Conservation (phyloP, 2,797 vertebrate species). For the Enteromius thamalakanensis region DNA sequence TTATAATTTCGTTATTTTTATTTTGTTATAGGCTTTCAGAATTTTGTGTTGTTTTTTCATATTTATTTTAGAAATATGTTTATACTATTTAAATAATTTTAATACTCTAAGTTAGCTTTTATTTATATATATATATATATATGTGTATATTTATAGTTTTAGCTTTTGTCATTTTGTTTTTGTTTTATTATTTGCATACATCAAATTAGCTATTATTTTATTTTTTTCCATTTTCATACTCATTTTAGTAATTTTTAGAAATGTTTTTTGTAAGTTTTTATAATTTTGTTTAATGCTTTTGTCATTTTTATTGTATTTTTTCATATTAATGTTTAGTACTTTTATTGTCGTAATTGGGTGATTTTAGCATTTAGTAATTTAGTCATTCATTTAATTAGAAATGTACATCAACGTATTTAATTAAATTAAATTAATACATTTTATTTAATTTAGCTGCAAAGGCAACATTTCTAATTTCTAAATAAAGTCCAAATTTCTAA, state of each 20-base stretch:
- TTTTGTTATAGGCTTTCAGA: background rate
- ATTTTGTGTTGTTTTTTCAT: background rate
- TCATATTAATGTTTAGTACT: background rate
- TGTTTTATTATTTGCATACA: no score
- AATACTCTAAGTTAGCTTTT: background rate
- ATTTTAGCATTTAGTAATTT: background rate
- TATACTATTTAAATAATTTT: background rate
- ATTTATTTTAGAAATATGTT: background rate
- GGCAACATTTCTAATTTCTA: background rate
- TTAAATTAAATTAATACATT: background rate
- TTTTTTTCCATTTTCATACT: no score
- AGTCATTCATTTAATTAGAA: background rate
- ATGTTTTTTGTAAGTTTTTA: background rate
- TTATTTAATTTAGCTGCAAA: background rate
- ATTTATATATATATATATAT: background rate
- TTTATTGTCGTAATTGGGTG: background rate
- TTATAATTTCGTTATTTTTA: background rate
- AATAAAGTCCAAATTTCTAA: background rate
- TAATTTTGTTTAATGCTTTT: background rate
- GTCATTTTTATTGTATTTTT: background rate
- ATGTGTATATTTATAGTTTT: background rate
- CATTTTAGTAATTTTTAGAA: no score
- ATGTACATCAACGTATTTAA: background rate
- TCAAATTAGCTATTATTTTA: no score
- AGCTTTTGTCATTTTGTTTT: no score